A percentile compares a stretch with the other conserved stretches of the same genome.
These are phyloP conservation scores for Troides aeacus DNA, from an alignment of 2,888 invertebrate genomes.

Conservation along the genomic window DNA sequence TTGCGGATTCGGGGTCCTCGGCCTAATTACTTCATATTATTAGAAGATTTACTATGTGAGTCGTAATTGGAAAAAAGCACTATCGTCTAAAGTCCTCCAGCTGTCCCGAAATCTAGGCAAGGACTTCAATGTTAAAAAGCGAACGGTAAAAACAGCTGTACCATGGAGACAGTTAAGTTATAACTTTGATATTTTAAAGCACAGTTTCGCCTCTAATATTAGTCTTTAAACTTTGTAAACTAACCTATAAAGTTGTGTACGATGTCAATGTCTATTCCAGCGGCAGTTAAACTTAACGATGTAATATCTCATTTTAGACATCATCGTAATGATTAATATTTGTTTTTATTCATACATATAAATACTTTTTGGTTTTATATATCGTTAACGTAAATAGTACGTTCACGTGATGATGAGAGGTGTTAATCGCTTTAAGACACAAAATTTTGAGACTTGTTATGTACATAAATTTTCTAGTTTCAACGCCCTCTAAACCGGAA, in stretches of 20 bases:
- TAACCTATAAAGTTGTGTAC: neutral
- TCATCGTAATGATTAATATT: neutral
- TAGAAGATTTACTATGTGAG: too few species aligned
- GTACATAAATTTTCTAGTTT: too few species aligned
- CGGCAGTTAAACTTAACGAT: constrained; percentile 1
- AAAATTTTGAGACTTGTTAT: too few species aligned
- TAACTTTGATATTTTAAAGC: neutral
- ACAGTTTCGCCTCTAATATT: neutral
- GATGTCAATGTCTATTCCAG: neutral
- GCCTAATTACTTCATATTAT: too few species aligned
- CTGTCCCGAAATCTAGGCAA: neutral
- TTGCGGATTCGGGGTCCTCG: too few species aligned
- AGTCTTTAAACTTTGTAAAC: neutral
- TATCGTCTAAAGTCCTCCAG: too few species aligned
- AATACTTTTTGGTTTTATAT: too few species aligned
- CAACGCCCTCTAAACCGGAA: too few species aligned
- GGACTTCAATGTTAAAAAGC: neutral
- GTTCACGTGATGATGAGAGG: too few species aligned
- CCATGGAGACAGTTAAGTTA: neutral
- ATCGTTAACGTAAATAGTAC: too few species aligned
- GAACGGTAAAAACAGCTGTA: neutral
- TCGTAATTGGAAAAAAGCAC: too few species aligned
- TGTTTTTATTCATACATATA: neutral
- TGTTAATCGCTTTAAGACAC: too few species aligned
- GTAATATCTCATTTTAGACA: neutral